Conservation (phyloP, 2,113 vertebrate genomes). For the Carettochelys insculpta region DNA sequence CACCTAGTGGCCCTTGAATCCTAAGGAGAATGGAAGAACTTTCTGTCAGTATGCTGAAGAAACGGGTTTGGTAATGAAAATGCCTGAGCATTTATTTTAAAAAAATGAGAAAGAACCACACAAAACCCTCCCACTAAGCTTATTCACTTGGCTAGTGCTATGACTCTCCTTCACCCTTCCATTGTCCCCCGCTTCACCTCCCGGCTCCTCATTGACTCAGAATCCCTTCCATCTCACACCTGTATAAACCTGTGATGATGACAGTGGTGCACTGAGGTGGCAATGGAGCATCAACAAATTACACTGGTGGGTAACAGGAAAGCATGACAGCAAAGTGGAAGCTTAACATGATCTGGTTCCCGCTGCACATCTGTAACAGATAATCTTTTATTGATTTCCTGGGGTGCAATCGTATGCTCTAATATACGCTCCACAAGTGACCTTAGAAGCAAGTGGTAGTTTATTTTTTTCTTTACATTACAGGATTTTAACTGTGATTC, state of each 20-base stretch:
- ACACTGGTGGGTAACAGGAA: not conserved
- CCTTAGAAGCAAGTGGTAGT: not conserved
- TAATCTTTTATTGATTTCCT: not conserved
- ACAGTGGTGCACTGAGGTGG: accelerated
- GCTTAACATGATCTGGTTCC: not conserved
- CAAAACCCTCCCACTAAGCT: not conserved
- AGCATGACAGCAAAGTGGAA: not conserved
- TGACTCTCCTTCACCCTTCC: not conserved
- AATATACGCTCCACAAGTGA: not conserved
- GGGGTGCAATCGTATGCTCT: not conserved
- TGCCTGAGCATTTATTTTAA: not conserved
- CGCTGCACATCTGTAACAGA: not conserved
- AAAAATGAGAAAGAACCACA: not conserved
- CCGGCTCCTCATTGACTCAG: not conserved
- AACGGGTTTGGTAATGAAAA: accelerated
- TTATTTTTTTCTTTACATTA: not conserved
- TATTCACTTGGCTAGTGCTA: not conserved
- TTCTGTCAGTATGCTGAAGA: not conserved
- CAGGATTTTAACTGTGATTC: not conserved
- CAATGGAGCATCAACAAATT: not conserved
- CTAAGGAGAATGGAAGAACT: not conserved
- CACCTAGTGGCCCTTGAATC: accelerated
- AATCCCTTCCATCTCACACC: not conserved
- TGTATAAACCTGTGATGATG: accelerated
- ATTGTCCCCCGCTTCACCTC: not conserved